Evolutionary conservation across 2,888 invertebrate genomes (phyloP).

Genomic region (Sminthurinus aureus): DNA sequence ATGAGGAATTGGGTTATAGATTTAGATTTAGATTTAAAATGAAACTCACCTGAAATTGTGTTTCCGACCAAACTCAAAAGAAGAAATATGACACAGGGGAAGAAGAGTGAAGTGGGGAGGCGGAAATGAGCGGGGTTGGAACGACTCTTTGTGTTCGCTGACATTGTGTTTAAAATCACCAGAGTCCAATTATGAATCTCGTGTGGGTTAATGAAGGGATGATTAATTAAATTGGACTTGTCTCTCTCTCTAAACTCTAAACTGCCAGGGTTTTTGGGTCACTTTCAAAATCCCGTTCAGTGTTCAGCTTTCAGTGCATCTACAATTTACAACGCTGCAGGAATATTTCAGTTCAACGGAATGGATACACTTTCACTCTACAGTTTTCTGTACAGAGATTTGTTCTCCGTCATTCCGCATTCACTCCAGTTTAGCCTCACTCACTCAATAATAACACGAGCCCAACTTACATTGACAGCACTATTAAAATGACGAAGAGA

Average conservation of each 20-base stretch:
- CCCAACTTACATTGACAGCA: no score
- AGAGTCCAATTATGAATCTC: constrained; percentile 26
- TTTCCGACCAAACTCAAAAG: constrained; percentile 57
- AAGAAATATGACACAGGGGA: constrained; percentile 50
- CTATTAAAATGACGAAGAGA: no score
- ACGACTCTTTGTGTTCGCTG: not conserved
- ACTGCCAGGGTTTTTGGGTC: not conserved
- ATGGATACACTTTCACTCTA: no score
- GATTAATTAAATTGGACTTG: constrained; percentile 29
- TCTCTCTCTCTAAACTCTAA: not conserved
- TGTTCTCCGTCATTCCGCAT: no score
- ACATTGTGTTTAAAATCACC: constrained; percentile 20
- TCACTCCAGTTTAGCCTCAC: no score
- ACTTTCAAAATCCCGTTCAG: not conserved
- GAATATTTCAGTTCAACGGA: no score
- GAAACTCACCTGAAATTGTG: constrained; percentile 55
- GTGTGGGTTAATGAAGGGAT: constrained; percentile 10
- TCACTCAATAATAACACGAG: no score
- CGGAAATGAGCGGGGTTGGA: not conserved
- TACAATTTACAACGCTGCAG: not conserved
- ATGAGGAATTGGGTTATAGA: not conserved
- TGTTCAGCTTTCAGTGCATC: not conserved
- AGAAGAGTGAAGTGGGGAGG: not conserved
- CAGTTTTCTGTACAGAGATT: no score
- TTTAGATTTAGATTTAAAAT: no score